Evolutionary conservation across 2,113 vertebrate species (phyloP).

Genomic region (Atlantisia rogersi): DNA sequence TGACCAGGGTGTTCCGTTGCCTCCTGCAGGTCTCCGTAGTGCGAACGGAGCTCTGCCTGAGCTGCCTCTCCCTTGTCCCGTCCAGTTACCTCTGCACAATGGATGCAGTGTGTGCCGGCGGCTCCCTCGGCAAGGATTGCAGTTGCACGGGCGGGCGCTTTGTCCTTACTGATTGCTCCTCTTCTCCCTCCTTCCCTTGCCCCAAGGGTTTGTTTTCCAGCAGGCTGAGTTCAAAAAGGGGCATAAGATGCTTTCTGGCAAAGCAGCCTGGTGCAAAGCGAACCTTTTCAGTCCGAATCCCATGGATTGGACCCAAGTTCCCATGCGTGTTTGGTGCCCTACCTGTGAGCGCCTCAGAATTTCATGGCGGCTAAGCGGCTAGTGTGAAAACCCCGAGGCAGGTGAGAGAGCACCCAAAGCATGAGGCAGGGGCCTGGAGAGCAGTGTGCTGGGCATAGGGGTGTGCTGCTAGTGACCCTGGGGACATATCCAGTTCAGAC

Average conservation of each 20-base stretch:
- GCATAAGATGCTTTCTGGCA: conserved; percentile 41
- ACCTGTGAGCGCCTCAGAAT: background rate
- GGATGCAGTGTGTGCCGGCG: conserved; percentile 36
- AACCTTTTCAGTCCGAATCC: conserved; percentile 5
- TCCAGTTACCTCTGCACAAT: conserved; percentile 37
- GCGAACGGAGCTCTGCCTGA: background rate
- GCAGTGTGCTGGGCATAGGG: background rate
- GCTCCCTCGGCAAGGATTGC: conserved; percentile 6
- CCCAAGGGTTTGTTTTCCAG: conserved; percentile 43
- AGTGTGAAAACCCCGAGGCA: accelerated
- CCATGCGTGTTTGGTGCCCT: background rate
- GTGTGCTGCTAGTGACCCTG: background rate
- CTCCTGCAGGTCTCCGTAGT: background rate
- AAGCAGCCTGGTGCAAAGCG: background rate
- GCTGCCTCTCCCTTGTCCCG: conserved; percentile 23
- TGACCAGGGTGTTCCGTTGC: background rate
- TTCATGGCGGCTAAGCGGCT: background rate
- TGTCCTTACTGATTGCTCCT: background rate
- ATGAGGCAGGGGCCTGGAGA: background rate
- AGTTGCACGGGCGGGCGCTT: conserved; percentile 49
- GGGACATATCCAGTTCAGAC: conserved; percentile 34
- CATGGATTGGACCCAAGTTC: background rate
- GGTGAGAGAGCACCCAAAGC: background rate
- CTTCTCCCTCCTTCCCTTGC: background rate
- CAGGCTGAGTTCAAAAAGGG: conserved; percentile 50